These are phyloP conservation scores for Anisognathus igniventris DNA, from an alignment of 2,797 vertebrate species.

Conservation along the genomic window DNA sequence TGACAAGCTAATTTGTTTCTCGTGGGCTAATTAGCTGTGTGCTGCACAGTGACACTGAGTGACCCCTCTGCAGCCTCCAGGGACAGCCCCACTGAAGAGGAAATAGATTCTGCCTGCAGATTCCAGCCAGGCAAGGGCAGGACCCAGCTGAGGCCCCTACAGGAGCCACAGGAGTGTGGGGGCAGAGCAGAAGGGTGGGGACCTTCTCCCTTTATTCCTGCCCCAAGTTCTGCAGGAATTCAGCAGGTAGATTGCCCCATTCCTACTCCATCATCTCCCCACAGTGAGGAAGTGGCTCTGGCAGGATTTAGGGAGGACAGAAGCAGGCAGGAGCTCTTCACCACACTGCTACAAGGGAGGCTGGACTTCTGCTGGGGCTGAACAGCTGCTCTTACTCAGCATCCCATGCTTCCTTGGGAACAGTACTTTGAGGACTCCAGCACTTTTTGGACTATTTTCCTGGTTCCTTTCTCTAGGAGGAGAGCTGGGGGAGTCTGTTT, in stretches of 20 bases:
- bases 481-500: not conserved
- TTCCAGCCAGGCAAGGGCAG: not conserved
- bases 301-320: not conserved
- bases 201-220: not conserved
- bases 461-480: not conserved
- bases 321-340: not conserved
- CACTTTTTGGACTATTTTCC: not conserved
- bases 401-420: not conserved
- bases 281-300: not conserved
- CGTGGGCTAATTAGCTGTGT: not conserved
- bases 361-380: not conserved
- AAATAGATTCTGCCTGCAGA: not conserved
- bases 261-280: accelerated
- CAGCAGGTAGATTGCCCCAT: accelerated
- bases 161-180: accelerated
- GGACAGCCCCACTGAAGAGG: not conserved
- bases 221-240: not conserved
- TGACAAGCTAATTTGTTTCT: not conserved
- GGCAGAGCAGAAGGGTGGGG: not conserved
- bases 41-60: not conserved
- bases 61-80: not conserved
- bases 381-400: not conserved
- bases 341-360: not conserved
- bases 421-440: not conserved
- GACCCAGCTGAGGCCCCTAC: not conserved